A percentile compares a stretch with the other conserved stretches of the same genome.
phyloP scores from a whole-genome alignment of 2,888 invertebrate genomes.

The Tetanocera ferruginea region DNA sequence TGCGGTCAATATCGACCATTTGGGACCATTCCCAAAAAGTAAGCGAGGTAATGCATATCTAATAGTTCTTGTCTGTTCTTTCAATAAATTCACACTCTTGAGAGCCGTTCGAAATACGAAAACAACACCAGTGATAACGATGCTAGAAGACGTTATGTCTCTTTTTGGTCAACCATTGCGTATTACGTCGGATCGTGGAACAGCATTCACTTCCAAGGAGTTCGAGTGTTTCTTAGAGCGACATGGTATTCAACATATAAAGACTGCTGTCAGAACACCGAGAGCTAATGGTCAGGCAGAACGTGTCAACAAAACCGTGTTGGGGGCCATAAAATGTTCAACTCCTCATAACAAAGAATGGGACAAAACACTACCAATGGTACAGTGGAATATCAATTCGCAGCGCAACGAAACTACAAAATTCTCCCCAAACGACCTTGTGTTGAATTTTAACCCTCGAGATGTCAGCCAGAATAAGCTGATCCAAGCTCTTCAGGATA shows the following conservation, averaged over 20 bases:
- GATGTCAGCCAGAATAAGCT: constrained; percentile 33
- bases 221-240: constrained; percentile 25
- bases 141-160: constrained; percentile 2
- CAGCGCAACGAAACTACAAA: constrained; percentile 23
- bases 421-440: constrained; percentile 18
- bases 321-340: constrained; percentile 5
- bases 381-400: constrained; percentile 35
- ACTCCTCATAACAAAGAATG: constrained; percentile 17
- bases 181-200: constrained; percentile 38
- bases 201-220: constrained; percentile 34
- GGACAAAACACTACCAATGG: constrained; percentile 21
- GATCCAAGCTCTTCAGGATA: constrained; percentile 30
- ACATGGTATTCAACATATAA: constrained; percentile 33
- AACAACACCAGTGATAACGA: constrained; percentile 1
- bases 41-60: constrained; percentile 44
- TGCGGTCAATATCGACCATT: constrained; percentile 45
- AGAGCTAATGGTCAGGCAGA: constrained; percentile 28
- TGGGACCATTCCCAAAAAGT: constrained; percentile 46
- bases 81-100: constrained; percentile 45
- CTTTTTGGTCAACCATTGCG: constrained; percentile 26
- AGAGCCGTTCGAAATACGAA: constrained; percentile 34
- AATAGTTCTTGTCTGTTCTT: constrained; percentile 42
- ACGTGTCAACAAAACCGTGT: constrained; percentile 21
- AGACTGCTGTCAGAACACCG: constrained; percentile 39
- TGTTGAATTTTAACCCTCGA: constrained; percentile 29